Base-by-base conservation (phyloP, 2,113 vertebrate genomes). In the Clinocottus analis region DNA sequence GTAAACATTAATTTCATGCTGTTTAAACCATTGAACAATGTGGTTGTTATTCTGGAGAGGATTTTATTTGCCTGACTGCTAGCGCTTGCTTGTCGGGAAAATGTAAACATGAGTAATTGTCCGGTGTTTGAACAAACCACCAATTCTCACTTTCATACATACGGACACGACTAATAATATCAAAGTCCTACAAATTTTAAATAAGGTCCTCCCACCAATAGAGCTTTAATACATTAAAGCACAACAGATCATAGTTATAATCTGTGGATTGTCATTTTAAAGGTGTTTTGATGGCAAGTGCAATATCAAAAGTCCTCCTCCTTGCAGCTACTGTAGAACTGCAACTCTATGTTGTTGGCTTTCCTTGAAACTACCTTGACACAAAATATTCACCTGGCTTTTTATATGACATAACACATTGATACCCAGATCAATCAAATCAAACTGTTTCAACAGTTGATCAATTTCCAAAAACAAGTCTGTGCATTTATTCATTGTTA, bases 191-290 rank as follows among this genome's bases (percentile, higher is more conserved):
- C 0, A 47, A 4, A 7, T 2, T 58, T 64, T 76, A 62, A 70
- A 65, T 37, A 3, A 55, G 35, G 6, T 55, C 23, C 29, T 71
- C 35, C 47, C 49, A 41, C 37, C 16, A 23, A 55, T 2, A 53
- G 19, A 64, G 21, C 43, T 61, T 45, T 29, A 64, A 58, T 60
- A 60, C 67, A 65, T 70, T 74, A 85, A 63, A 77, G 56, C 21
- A 71, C 19, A 71, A 63, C 29, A n/a, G 49, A 60, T 72, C 64
- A 23, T 33, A 41, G 75, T 70, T 71, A 45, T 27, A 72, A 60
- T 75, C 45, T 66, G 51, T 33, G 29, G 2, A 63, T 66, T 58
- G 47, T 23, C 17, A 72, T 59, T 59, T 68, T 51, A 23, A 60
- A 56, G n/a, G 12, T 66, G 25, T 43, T 72, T 72, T 37, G 37